Conservation (phyloP, 2,797 vertebrate species). For the Gorsachius magnificus region DNA sequence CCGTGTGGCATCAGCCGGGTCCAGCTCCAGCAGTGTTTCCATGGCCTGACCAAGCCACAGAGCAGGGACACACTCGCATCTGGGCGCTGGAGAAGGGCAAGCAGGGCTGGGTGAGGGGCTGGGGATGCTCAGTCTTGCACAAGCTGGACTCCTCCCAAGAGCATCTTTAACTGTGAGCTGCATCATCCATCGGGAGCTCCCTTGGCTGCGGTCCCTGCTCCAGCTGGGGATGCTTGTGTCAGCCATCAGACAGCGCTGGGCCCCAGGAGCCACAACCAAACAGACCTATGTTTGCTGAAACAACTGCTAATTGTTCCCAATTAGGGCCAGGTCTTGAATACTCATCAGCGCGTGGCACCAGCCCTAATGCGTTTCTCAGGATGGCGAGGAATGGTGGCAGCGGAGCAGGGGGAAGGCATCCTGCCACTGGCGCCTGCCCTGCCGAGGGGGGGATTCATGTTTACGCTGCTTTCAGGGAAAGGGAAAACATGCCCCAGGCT, state of each 20-base stretch:
- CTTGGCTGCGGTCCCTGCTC: neutral
- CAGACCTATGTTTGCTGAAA: neutral
- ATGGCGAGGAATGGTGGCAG: neutral
- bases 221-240: neutral
- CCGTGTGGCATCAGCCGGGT: rapidly evolving
- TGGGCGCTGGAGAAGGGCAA: neutral
- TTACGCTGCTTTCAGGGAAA: neutral
- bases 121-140: no score
- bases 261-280: neutral
- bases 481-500: rapidly evolving
- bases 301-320: conserved; percentile 11
- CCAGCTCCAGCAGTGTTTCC: neutral
- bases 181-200: neutral
- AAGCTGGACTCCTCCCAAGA: neutral
- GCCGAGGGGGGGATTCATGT: neutral
- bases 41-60: neutral
- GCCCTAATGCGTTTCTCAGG: neutral
- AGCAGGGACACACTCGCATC: neutral
- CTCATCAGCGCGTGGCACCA: neutral
- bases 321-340: neutral
- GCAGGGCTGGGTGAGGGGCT: rapidly evolving
- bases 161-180: neutral
- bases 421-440: neutral
- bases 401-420: neutral
- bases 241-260: neutral